Conservation (phyloP, 1,140 invertebrate genomes). For the Drosophila obscura region DNA sequence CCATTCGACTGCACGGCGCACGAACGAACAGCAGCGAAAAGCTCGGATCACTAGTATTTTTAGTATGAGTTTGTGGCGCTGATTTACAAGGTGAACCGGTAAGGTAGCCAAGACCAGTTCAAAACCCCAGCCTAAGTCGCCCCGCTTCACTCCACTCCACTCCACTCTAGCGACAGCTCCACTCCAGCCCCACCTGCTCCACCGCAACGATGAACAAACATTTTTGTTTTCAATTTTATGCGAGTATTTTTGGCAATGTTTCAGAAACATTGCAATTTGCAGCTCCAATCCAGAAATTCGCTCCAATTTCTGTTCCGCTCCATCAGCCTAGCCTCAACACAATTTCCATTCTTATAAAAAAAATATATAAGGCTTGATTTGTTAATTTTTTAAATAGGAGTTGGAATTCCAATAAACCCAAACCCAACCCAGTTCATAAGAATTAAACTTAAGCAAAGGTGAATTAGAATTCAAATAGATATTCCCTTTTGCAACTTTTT, state of each 20-base stretch:
- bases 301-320: no score
- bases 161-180: no score
- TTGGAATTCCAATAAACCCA: no score
- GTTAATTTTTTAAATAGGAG: no score
- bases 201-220: constrained; percentile 22
- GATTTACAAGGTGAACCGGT: constrained; percentile 64
- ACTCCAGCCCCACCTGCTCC: constrained; percentile 24
- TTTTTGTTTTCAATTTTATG: neutral
- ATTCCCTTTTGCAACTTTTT: no score
- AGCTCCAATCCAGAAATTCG: constrained; percentile 2
- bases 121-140: constrained; percentile 47
- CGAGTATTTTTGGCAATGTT: constrained; percentile 1
- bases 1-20: constrained; percentile 28
- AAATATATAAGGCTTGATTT: no score
- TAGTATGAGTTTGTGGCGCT: constrained; percentile 51
- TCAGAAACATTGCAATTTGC: neutral
- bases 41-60: constrained; percentile 61
- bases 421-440: no score
- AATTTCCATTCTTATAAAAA: no score
- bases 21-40: constrained; percentile 30
- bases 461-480: no score
- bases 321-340: no score
- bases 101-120: constrained; percentile 60
- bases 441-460: no score
- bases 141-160: constrained; percentile 1